phyloP scores from a whole-genome alignment of 2,797 vertebrate genomes.

The Erpetoichthys calabaricus region DNA sequence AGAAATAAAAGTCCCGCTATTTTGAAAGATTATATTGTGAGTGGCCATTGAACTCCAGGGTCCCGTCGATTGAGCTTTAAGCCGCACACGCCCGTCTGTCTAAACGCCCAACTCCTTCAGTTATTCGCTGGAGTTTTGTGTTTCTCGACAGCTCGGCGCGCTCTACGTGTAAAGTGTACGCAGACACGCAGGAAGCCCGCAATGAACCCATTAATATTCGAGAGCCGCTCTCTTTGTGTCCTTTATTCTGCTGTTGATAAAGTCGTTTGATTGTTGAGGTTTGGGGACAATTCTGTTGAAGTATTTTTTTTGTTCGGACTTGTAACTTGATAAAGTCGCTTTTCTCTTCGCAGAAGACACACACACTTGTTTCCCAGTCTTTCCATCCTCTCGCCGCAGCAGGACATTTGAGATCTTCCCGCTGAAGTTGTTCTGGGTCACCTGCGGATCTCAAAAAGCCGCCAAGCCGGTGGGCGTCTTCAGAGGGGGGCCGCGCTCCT shows the following conservation, averaged over 20 bases:
- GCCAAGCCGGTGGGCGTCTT: conserved; percentile 5
- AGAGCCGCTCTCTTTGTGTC: too few species aligned
- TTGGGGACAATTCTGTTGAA: conserved; percentile 47
- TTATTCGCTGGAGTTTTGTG: too few species aligned
- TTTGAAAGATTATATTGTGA: too few species aligned
- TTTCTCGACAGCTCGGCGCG: too few species aligned
- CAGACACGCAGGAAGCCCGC: too few species aligned
- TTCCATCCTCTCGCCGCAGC: conserved; percentile 33
- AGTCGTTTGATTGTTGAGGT: conserved; percentile 33
- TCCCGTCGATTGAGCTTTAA: too few species aligned
- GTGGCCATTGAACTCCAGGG: too few species aligned
- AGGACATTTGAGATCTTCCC: conserved; percentile 20
- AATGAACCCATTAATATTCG: too few species aligned
- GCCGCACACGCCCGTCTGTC: too few species aligned
- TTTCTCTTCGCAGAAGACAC: conserved; percentile 18
- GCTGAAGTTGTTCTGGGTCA: conserved; percentile 15
- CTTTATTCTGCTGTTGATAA: not conserved
- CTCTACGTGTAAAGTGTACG: too few species aligned
- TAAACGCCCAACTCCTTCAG: too few species aligned
- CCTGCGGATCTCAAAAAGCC: conserved; percentile 7
- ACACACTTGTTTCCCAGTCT: conserved; percentile 40
- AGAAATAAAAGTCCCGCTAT: too few species aligned
- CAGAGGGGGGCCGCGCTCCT: conserved; percentile 5
- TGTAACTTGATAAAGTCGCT: conserved; percentile 57
- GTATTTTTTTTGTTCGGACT: conserved; percentile 47